phyloP scores from a whole-genome alignment of 2,888 invertebrate species.

The Lycia hirtaria region DNA sequence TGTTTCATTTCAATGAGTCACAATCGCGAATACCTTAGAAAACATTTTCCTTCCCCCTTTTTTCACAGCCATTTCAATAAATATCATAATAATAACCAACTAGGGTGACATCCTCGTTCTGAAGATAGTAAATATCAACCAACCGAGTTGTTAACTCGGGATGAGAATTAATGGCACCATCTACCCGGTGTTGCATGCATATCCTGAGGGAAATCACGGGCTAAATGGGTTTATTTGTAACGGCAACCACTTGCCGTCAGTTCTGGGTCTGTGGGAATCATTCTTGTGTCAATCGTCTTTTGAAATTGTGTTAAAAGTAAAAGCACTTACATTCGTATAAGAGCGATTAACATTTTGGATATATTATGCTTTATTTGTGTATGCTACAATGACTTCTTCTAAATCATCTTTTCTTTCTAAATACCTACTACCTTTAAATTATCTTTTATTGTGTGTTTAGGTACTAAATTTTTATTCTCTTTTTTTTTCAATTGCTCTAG shows the following conservation, averaged over 20 bases:
- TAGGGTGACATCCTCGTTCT: slow-evolving; percentile 9
- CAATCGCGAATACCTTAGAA: not conserved
- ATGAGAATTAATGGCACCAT: slow-evolving; percentile 25
- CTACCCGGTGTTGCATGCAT: slow-evolving; percentile 13
- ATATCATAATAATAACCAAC: slow-evolving; percentile 15
- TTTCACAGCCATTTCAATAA: slow-evolving; percentile 7
- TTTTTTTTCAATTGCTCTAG: too few relatives aligned
- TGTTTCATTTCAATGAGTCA: too few relatives aligned
- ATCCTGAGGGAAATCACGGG: slow-evolving; percentile 27
- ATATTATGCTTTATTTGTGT: too few relatives aligned
- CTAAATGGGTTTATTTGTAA: slow-evolving; percentile 27
- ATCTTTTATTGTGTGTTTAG: too few relatives aligned
- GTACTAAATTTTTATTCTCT: too few relatives aligned
- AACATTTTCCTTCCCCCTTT: slow-evolving; percentile 1
- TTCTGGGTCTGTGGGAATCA: not conserved
- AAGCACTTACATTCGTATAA: not conserved
- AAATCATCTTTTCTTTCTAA: too few relatives aligned
- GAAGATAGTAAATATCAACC: slow-evolving; percentile 15
- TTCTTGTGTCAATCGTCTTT: slow-evolving; percentile 7
- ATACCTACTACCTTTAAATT: too few relatives aligned
- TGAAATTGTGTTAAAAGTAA: not conserved
- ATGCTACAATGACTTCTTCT: too few relatives aligned
- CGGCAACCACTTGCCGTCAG: slow-evolving; percentile 13
- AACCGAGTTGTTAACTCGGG: slow-evolving; percentile 19
- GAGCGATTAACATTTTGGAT: too few relatives aligned